Evolutionary conservation across 2,888 invertebrate genomes (phyloP).

Genomic region (Philereme vetulata): DNA sequence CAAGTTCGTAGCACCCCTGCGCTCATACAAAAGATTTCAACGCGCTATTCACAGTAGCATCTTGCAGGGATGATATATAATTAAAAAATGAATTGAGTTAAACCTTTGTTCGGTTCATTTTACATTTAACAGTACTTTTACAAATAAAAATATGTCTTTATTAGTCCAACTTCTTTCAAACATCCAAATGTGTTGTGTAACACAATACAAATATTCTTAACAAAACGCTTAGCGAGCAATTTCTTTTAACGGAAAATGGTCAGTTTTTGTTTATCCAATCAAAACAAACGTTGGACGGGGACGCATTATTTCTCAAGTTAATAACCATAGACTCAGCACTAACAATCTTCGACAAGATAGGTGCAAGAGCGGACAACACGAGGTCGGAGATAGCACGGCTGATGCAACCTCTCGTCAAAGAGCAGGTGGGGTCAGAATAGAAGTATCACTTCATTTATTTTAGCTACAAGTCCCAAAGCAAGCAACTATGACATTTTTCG

Average conservation of each 20-base stretch:
- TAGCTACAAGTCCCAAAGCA: neutral
- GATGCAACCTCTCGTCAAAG: constrained; percentile 33
- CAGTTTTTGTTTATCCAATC: constrained; percentile 22
- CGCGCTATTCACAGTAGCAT: constrained; percentile 34
- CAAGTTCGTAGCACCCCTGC: constrained; percentile 1
- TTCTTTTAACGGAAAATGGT: neutral
- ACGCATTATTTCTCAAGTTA: constrained; percentile 38
- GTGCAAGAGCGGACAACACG: constrained; percentile 37
- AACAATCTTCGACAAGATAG: constrained; percentile 39
- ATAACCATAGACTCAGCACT: constrained; percentile 34
- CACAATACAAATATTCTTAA: neutral
- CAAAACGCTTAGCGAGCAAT: neutral
- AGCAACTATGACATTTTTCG: too few relatives aligned
- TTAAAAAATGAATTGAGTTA: too few relatives aligned
- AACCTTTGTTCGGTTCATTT: too few relatives aligned
- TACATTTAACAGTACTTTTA: too few relatives aligned
- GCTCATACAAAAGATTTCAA: constrained; percentile 33
- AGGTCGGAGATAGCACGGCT: constrained; percentile 31
- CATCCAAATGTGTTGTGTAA: neutral
- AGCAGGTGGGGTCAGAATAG: constrained; percentile 18
- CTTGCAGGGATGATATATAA: too few relatives aligned
- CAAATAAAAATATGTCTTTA: too few relatives aligned
- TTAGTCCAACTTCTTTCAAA: neutral
- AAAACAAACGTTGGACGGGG: constrained; percentile 28
- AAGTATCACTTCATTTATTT: constrained; percentile 2